Percentiles rank a stretch among this genome's conserved stretches.
phyloP scores from a whole-genome alignment of 2,113 vertebrate species.

The Thalassarche chlororhynchos region DNA sequence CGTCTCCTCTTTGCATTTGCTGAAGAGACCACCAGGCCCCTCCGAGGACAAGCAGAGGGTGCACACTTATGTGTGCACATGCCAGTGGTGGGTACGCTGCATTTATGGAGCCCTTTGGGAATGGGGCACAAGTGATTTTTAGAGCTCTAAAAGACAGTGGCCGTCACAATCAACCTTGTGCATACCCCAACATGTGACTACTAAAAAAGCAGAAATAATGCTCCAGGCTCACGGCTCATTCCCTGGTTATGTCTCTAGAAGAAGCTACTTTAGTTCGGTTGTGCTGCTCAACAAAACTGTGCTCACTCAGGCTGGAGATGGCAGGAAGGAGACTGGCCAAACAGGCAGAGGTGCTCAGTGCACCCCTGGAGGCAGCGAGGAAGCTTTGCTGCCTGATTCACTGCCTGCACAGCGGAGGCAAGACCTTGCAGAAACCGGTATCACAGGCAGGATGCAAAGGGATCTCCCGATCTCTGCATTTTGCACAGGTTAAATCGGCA shows the following conservation, averaged over 20 bases:
- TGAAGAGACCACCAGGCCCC: not conserved
- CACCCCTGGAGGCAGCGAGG: rapidly evolving
- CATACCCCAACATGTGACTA: rapidly evolving
- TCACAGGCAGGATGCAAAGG: not conserved
- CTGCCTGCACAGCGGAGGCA: rapidly evolving
- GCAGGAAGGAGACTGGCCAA: not conserved
- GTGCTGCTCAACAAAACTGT: not conserved
- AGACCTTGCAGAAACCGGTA: not conserved
- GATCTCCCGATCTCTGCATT: not conserved
- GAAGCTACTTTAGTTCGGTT: not conserved
- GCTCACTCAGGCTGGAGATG: not conserved
- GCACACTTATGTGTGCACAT: rapidly evolving
- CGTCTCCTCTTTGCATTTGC: rapidly evolving
- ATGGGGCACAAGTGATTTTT: not conserved
- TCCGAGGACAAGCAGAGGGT: rapidly evolving
- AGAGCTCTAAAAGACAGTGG: not conserved
- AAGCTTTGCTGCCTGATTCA: not conserved
- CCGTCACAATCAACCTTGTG: rapidly evolving
- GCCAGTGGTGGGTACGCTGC: rapidly evolving
- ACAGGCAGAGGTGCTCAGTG: not conserved
- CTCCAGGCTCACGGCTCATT: not conserved
- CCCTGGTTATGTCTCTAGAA: not conserved
- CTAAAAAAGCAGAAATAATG: not conserved
- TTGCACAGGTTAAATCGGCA: not conserved
- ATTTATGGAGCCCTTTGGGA: not conserved